Percentiles rank a stretch among this genome's conserved stretches.
These are phyloP conservation scores for Acropternis orthonyx DNA, from an alignment of 2,797 vertebrate genomes.

Conservation along the genomic window DNA sequence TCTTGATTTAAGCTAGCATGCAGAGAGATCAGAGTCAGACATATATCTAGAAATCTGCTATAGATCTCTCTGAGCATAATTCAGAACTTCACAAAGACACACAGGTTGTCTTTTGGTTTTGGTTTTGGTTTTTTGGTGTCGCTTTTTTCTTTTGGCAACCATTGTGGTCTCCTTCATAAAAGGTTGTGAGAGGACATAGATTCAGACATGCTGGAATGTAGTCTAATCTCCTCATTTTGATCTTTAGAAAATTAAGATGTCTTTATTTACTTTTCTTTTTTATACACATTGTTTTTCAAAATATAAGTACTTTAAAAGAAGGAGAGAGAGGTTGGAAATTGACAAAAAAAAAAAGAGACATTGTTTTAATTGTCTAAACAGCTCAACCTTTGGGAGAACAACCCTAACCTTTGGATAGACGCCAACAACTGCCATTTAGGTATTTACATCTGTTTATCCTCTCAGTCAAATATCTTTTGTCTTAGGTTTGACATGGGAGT, in stretches of 20 bases:
- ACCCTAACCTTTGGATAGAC: slow-evolving; percentile 67
- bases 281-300: slow-evolving; percentile 18
- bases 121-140: neutral
- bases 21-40: slow-evolving; percentile 24
- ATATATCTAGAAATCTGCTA: slow-evolving; percentile 23
- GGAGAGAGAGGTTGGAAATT: neutral
- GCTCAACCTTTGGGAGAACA: slow-evolving; percentile 69
- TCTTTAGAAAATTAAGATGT: slow-evolving; percentile 36
- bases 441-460: slow-evolving; percentile 83
- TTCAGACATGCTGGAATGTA: slow-evolving; percentile 38
- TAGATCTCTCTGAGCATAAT: slow-evolving; percentile 18
- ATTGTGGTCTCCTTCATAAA: slow-evolving; percentile 33
- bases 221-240: slow-evolving; percentile 48
- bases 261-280: slow-evolving; percentile 40
- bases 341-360: neutral
- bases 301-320: slow-evolving; percentile 24
- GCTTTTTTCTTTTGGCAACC: slow-evolving; percentile 18
- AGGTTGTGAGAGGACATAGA: slow-evolving; percentile 51
- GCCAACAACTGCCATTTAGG: slow-evolving; percentile 73
- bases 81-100: neutral
- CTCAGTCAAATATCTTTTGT: slow-evolving; percentile 75
- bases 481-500: slow-evolving; percentile 66
- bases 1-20: slow-evolving; percentile 27
- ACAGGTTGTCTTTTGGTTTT: neutral
- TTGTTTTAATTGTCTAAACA: slow-evolving; percentile 71